Evolutionary conservation across 2,888 invertebrate species (phyloP).

Genomic region (Caenorhabditis japonica): DNA sequence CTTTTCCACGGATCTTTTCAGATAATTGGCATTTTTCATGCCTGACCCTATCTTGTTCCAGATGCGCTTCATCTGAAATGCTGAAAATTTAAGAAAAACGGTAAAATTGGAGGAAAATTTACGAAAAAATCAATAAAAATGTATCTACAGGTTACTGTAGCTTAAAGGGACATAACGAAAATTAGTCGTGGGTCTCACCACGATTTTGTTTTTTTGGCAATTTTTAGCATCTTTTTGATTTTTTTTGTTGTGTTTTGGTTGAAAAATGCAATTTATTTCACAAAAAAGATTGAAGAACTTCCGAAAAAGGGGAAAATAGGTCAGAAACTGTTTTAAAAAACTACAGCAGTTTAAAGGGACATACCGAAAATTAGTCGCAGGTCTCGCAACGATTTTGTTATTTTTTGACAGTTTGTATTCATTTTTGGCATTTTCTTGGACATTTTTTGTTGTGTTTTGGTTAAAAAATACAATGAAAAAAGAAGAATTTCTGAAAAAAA

Average conservation of each 20-base stretch:
- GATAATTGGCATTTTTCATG: conserved; percentile 62
- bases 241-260: neutral
- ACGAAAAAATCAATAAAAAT: too few species aligned
- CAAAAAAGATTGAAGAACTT: neutral
- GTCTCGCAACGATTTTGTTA: conserved; percentile 11
- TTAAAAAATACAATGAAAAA: neutral
- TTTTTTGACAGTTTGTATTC: too few species aligned
- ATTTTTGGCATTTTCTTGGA: neutral
- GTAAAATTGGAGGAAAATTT: too few species aligned
- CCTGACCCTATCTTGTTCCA: conserved; percentile 62
- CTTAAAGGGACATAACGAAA: conserved; percentile 28
- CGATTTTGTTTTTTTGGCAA: neutral
- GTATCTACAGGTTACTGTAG: conserved; percentile 12
- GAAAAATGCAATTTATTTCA: neutral
- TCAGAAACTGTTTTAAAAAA: too few species aligned
- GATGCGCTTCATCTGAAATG: conserved; percentile 63
- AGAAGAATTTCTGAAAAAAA: neutral
- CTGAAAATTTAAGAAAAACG: too few species aligned
- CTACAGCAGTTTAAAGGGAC: conserved; percentile 39
- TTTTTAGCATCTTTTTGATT: neutral
- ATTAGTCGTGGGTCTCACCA: conserved; percentile 2
- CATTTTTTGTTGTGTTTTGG: neutral
- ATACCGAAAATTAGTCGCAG: neutral
- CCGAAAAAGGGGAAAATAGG: too few species aligned
- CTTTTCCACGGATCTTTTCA: conserved; percentile 61